Evolutionary conservation across 1,140 invertebrate species (phyloP), one percentile per base, ranked within the genome.

Genomic region (Drosophila ercepeae): DNA sequence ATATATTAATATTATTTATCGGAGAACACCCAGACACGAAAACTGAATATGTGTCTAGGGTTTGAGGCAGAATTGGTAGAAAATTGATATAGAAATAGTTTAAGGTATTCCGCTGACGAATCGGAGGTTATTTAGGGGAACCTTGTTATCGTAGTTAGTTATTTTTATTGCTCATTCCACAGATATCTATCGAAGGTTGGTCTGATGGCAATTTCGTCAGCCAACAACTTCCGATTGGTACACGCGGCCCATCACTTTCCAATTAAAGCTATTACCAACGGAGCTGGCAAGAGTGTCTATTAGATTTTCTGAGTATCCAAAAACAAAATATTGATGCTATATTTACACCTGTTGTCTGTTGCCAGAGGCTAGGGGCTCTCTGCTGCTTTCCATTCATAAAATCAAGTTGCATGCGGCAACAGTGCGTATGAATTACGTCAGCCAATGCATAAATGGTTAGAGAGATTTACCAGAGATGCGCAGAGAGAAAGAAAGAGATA

Each of bases 331-430:
- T 45, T 39, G 16, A 39, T 21, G 34, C 1, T n/a, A 11, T 39
- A 70, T 34, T 36, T 45, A 6, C 50, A 73, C 70, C 70, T 73
- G 70, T 61, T 68, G 64, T 51, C n/a, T 51, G 5, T 16, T 61
- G 9, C 52, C n/a, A n/a, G n/a, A n/a, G n/a, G n/a, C n/a, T n/a
- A n/a, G n/a, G n/a, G 36, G 60, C 53, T 53, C 75, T 79, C 42
- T 44, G 71, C 81, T 81, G 71, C 81, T 81, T 86, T 76, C 81
- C 79, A 84, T 84, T 84, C 81, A 84, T 81, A 86, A 84, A 84
- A 81, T 48, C 55, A 54, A 45, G 81, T 65, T 73, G 59, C 81
- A 81, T 82, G 73, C 63, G 73, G 81, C 81, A 84, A 84, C 36
- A 21, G 45, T 64, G 59, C 59, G 67, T 65, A 54, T 16, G 59